Evolutionary conservation across 2,113 vertebrate genomes (phyloP).

Genomic region (Perca schrenkii): DNA sequence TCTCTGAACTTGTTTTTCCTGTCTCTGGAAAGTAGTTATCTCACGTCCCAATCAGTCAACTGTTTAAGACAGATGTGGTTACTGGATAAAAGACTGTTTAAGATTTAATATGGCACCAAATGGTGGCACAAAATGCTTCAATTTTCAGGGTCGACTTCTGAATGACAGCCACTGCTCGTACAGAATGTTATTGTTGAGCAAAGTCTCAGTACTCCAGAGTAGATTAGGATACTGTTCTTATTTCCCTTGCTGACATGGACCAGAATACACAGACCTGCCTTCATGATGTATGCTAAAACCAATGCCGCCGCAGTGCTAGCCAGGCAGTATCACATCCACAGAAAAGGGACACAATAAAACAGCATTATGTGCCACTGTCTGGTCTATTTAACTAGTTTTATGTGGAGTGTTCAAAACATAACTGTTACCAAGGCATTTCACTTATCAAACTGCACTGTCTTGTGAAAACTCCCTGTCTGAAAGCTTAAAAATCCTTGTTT

Average conservation of each 20-base stretch:
- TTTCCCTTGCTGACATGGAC: slow-evolving; percentile 53
- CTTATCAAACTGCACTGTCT: slow-evolving; percentile 8
- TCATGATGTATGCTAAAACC: slow-evolving; percentile 28
- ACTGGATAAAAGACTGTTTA: background rate
- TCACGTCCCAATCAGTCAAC: too few species aligned
- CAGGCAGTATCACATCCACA: slow-evolving; percentile 16
- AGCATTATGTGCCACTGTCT: slow-evolving; percentile 23
- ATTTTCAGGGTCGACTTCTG: slow-evolving; percentile 1
- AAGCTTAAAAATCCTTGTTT: slow-evolving; percentile 34
- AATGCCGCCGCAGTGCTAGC: background rate
- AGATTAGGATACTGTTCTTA: slow-evolving; percentile 41
- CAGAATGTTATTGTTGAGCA: slow-evolving; percentile 33
- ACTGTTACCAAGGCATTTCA: slow-evolving; percentile 6
- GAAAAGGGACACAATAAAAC: slow-evolving; percentile 34
- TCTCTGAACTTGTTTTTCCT: background rate
- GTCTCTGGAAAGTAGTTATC: background rate
- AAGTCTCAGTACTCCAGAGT: slow-evolving; percentile 3
- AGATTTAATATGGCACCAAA: background rate
- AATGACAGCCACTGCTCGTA: slow-evolving; percentile 4
- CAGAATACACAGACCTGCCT: slow-evolving; percentile 1
- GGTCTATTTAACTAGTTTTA: slow-evolving; percentile 29
- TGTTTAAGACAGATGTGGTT: background rate
- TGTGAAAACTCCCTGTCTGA: slow-evolving; percentile 21
- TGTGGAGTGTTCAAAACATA: slow-evolving; percentile 38
- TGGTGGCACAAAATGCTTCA: background rate